These are phyloP conservation scores for Callionymus lyra DNA, from an alignment of 2,113 vertebrate species.

Conservation along the genomic window DNA sequence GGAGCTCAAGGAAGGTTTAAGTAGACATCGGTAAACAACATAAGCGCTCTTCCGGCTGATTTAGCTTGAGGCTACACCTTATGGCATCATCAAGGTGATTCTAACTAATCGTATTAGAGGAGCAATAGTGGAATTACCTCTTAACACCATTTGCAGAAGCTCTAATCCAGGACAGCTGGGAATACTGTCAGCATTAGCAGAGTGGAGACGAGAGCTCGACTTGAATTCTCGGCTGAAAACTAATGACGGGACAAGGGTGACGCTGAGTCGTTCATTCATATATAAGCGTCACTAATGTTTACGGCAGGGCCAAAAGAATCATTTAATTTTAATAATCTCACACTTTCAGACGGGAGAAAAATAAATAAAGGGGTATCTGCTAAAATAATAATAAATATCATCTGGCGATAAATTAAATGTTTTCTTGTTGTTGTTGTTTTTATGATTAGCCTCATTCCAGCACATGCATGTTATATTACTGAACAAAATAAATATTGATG, in stretches of 20 bases:
- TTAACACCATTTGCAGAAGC: conserved; percentile 18
- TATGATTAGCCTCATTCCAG: too few relatives aligned
- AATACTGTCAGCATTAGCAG: conserved; percentile 15
- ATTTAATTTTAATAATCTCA: background rate
- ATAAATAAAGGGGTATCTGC: conserved; percentile 10
- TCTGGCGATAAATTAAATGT: too few relatives aligned
- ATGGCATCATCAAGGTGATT: conserved; percentile 36
- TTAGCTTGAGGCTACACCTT: conserved; percentile 23
- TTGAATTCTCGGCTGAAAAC: conserved; percentile 1
- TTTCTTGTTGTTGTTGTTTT: too few relatives aligned
- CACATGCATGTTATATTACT: too few relatives aligned
- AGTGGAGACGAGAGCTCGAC: conserved; percentile 8
- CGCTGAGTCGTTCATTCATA: background rate
- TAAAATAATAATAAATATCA: conserved; percentile 1
- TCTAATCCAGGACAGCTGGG: conserved; percentile 40
- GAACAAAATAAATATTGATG: too few relatives aligned
- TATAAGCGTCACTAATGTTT: background rate
- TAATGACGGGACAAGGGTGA: conserved; percentile 7
- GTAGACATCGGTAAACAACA: background rate
- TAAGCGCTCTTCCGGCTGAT: conserved; percentile 5
- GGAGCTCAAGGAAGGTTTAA: background rate
- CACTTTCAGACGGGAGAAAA: conserved; percentile 7
- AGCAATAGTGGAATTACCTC: conserved; percentile 30
- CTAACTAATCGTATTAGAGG: conserved; percentile 47
- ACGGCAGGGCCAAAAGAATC: background rate